Evolutionary conservation across 1,140 invertebrate species (phyloP), one percentile per base, ranked within the genome.

Genomic region (Drosophila paulistorum): DNA sequence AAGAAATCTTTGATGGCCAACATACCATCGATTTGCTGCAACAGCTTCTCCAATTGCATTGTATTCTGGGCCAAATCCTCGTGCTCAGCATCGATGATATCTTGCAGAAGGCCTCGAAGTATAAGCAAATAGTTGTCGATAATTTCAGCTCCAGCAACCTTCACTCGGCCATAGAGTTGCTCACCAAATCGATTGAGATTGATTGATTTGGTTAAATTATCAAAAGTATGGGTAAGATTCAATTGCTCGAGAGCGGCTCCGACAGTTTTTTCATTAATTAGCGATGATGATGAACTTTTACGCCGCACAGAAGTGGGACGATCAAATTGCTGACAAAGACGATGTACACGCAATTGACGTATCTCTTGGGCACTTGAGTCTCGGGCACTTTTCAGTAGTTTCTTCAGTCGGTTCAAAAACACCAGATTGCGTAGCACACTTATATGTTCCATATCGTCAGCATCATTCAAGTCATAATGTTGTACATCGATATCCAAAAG

Each of bases 71-170:
- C 57, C 30, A 87, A 33, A 35, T 87, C 79, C 1, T 55, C 75
- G 7, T 81, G 60, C n/a, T 83, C 69, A 0, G 62, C 69, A 4
- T 89, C 90, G 10, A 91, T 60, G 42, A 91, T 82, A 10, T 91
- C 79, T 60, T 83, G 74, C 9, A 91, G 51, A 0, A 91, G 61
- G 9, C 76, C 81, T 2, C 90, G 85, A 14, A 91, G 41, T 1
- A 87, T 83, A 1, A 61, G 58, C 30, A 91, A 62, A 65, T 91
- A 91, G 51, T 91, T 89, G 55, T 91, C 77, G 23, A 91, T 91
- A 7, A 91, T 83, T 57, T 91, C 77, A 10, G 81, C 73, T 1
- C 90, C 90, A 0, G 81, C 70, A 0, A 35, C 9, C n/a, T 91
- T 91, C 0, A 91, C 82, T 3, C 78, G 68, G 5, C 74, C 77